Percentiles rank a stretch among this genome's conserved stretches.
Evolutionary conservation across 2,888 invertebrate species (phyloP).

Genomic region (Myopa testacea): DNA sequence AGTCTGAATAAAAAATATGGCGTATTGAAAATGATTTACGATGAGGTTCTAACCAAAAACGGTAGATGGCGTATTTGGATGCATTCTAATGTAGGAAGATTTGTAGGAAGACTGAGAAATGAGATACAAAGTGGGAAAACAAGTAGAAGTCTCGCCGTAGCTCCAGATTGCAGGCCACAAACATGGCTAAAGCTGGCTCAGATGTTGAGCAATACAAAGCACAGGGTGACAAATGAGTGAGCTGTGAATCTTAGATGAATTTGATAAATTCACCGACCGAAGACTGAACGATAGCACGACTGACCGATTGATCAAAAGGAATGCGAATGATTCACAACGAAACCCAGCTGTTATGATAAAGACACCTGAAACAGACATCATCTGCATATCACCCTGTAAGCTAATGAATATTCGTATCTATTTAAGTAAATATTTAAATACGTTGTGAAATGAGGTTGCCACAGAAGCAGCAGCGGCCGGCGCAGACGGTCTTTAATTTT

Average conservation of each 20-base stretch:
- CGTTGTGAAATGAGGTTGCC: not conserved
- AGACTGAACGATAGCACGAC: too few relatives aligned
- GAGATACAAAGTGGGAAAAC: too few relatives aligned
- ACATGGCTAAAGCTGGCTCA: too few relatives aligned
- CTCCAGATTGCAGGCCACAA: too few relatives aligned
- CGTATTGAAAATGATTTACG: conserved; percentile 42
- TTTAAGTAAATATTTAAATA: conserved; percentile 5
- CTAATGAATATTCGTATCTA: not conserved
- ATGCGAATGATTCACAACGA: too few relatives aligned
- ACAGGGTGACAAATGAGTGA: not conserved
- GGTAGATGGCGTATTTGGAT: conserved; percentile 41
- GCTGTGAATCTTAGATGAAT: too few relatives aligned
- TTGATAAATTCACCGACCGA: too few relatives aligned
- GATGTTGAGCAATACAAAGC: not conserved
- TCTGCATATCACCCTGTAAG: conserved; percentile 3
- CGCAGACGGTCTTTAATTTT: conserved; percentile 30
- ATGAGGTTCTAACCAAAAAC: conserved; percentile 43
- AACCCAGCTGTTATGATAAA: too few relatives aligned
- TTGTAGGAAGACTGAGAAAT: too few relatives aligned
- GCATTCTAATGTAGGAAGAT: not conserved
- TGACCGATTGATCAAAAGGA: too few relatives aligned
- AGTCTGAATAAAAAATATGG: not conserved
- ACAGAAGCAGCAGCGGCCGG: not conserved
- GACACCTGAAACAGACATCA: too few relatives aligned
- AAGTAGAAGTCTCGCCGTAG: not conserved